Evolutionary conservation across 2,797 vertebrate genomes (phyloP).

Genomic region (Furcifer pardalis): DNA sequence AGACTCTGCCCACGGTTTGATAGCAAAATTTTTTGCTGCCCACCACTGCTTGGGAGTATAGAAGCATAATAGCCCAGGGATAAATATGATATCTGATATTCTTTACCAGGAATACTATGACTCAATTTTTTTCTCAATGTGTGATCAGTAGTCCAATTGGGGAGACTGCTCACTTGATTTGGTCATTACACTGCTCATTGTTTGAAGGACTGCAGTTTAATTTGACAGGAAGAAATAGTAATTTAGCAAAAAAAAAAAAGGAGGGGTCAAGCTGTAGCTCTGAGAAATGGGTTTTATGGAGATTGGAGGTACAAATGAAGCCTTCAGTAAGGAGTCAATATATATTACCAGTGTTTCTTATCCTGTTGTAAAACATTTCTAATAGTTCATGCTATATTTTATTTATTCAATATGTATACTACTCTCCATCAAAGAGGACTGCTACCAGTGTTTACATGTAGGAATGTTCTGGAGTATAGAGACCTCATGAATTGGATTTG

Average conservation of each 20-base stretch:
- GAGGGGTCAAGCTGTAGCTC: too few species aligned
- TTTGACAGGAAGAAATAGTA: neutral
- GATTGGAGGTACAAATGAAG: neutral
- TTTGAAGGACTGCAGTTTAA: too few species aligned
- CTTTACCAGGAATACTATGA: too few species aligned
- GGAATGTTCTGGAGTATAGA: neutral
- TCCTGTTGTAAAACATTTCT: neutral
- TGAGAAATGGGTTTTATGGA: neutral
- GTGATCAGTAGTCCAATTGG: too few species aligned
- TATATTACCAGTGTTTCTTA: neutral
- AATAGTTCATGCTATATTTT: conserved; percentile 11
- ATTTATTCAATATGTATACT: too few species aligned
- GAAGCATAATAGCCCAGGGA: conserved; percentile 33
- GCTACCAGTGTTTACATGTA: neutral
- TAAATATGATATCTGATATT: neutral
- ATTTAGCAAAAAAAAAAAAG: neutral
- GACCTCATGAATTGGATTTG: neutral
- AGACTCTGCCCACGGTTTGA: too few species aligned
- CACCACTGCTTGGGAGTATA: conserved; percentile 12
- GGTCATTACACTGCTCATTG: too few species aligned
- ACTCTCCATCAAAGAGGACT: neutral
- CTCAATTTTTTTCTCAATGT: too few species aligned
- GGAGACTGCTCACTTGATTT: too few species aligned
- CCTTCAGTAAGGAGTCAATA: neutral
- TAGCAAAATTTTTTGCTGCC: too few species aligned